Base-by-base conservation (phyloP, 1,140 invertebrate species). In the Galleria mellonella region DNA sequence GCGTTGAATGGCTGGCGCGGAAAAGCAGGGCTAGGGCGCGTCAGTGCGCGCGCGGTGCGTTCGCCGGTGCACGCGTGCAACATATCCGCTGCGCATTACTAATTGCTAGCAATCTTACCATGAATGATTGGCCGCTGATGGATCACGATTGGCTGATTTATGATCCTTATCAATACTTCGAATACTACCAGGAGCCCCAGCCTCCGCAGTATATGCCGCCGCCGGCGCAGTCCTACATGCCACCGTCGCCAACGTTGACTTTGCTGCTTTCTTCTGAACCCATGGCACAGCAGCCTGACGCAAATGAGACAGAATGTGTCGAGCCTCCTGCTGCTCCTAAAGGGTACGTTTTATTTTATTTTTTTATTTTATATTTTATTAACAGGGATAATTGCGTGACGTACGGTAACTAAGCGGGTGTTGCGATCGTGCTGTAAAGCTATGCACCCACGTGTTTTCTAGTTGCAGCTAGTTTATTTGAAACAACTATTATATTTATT, bases 21-120 rank as follows among this genome's bases (percentile, higher is more conserved):
- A 55, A 48, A 44, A 43, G 61, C 56, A 54, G 51, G 62, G 44
- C 40, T 43, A n/a, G n/a, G n/a, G 54, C 50, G 56, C 68, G 64
- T 53, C 62, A 75, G 68, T 75, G 66, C 57, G 68, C 70, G 63
- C 68, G 59, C 74, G 70, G 47, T 70, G 53, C 60, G 61, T 43
- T 41, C 48, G 51, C 39, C 40, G 63, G 39, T 70, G 70, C 74
- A 74, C 68, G 70, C 52, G 62, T 65, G 61, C 59, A 53, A 11
- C 35, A 14, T 9, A 50, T 42, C 46, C 23, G 47, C 39, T 58
- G 51, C 65, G 48, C 47, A 63, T 56, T 71, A 63, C 36, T n/a
- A 37, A 37, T 58, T 36, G 46, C 33, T 13, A 39, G 39, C 42
- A 42, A 51, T 40, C n/a, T n/a, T 45, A 66, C 50, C 43, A 76